Percentiles rank a stretch among this genome's conserved stretches.
phyloP scores from a whole-genome alignment of 2,888 invertebrate species.

The Bimastos eiseni region DNA sequence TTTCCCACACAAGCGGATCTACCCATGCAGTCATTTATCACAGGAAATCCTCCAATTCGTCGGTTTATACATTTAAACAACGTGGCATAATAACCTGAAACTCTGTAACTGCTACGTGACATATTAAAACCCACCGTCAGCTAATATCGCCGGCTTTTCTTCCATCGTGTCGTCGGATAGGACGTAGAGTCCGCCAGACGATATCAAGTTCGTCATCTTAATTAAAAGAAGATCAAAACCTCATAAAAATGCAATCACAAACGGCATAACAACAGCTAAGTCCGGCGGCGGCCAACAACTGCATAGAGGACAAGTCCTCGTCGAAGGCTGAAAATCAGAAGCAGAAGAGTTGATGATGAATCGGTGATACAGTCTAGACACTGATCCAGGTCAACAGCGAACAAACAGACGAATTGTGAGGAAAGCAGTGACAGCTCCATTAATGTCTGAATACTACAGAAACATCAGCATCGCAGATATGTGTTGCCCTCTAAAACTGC shows the following conservation, averaged over 20 bases:
- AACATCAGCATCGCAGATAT: background rate
- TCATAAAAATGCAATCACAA: constrained; percentile 6
- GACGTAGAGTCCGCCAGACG: background rate
- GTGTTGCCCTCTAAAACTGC: background rate
- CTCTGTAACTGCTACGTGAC: background rate
- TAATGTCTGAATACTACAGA: background rate
- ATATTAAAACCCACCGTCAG: background rate
- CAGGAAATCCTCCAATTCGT: background rate
- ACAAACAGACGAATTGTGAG: background rate
- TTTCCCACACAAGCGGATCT: no score
- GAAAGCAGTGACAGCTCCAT: background rate
- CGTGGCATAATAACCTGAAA: background rate
- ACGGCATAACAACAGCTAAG: background rate
- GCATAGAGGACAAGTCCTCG: background rate
- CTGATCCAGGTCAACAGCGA: background rate
- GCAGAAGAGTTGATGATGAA: background rate
- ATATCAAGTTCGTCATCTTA: background rate
- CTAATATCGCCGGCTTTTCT: constrained; percentile 4
- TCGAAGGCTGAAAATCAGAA: background rate
- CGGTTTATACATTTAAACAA: background rate
- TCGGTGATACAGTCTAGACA: background rate
- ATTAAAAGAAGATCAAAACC: background rate
- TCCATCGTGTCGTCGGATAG: background rate
- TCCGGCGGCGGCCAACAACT: no score
- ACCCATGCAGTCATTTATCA: background rate